Evolutionary conservation across 2,888 invertebrate genomes (phyloP), one percentile per base, ranked within the genome.

Genomic region (Busseola fusca): DNA sequence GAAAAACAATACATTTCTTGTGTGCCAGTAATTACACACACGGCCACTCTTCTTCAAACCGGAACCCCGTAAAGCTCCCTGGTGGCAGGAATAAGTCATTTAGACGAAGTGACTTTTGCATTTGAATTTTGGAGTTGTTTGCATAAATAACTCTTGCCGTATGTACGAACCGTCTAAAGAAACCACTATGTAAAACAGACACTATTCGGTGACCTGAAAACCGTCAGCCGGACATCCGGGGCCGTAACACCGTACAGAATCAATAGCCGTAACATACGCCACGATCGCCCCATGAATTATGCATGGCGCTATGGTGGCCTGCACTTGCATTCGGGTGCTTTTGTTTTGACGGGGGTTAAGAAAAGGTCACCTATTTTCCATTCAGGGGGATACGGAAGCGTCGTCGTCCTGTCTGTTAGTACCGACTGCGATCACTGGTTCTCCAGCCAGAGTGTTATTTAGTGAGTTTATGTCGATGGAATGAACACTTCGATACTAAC

Each of bases 251-350:
- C 80, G 83, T 74, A 74, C 82, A 80, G 85, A 89, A 90, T 90
- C 89, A 89, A 90, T 90, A 88, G 84, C 75, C 64, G 80, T 82
- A 82, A 84, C 84, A 83, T 83, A 84, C 84, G 82, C 77, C 63
- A 60, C 81, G 81, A 82, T 83, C 84, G 80, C 74, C 81, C 85
- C 84, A 89, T 89, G 87, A 86, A 88, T 88, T 87, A 89, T 89
- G 88, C 86, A 89, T 83, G 79, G 75, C n/a, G 40, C 50, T 66
- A 52, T 65, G 64, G 57, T 25, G 27, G 42, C 18, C 34, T 58
- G 78, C 78, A 79, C 78, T 81, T 81, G 78, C 72, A 45, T 72
- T 66, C 0, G 7, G 37, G 25, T 21, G 52, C 37, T 64, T 75
- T 62, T 67, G 63, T 76, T 76, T 63, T 64, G 54, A 69, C 58